Evolutionary conservation across 2,888 invertebrate genomes (phyloP), one percentile per base, ranked within the genome.

Genomic region (Choreutis nemorana): DNA sequence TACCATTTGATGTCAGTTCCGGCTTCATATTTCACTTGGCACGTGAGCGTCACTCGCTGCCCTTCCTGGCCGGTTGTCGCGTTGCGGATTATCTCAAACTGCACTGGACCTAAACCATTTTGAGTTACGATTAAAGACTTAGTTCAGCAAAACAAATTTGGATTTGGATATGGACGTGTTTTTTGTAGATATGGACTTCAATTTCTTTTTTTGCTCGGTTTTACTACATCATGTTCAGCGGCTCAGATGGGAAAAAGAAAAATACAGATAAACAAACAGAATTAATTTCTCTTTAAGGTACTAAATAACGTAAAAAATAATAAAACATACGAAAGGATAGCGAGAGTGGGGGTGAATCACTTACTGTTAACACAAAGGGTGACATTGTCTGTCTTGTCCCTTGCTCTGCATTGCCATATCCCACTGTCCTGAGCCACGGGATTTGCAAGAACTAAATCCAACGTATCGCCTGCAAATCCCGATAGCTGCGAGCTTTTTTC

Each of bases 71-170:
- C 50, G 0, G 44, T 45, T n/a, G 67, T 48, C 33, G 61, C 63
- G 4, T 45, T 35, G 5, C 50, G 45, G 2, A 62, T 61, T n/a
- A 63, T 52, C 3, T 55, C 45, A 21, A 73, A 70, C 26, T 52
- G 50, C n/a, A 60, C 46, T 3, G 65, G 61, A 28, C 62, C 75
- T 75, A n/a, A n/a, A n/a, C n/a, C n/a, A n/a, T n/a, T n/a, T n/a
- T n/a, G n/a, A n/a, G n/a, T n/a, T n/a, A n/a, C n/a, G n/a, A n/a
- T n/a, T n/a, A n/a, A n/a, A n/a, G n/a, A n/a, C n/a, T 7, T 18
- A 18, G 20, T 18, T 18, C 8, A 7, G 20, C 8, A 7, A 18
- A 18, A 18, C 8, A 18, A 18, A 18, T 18, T 18, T 7, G 8
- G 8, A 18, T 7, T 7, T 7, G 8, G 8, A 18, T 18, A 18